Percentiles rank a stretch among this genome's conserved stretches.
Evolutionary conservation across 2,113 vertebrate species (phyloP).

Genomic region (Tamias sibiricus): DNA sequence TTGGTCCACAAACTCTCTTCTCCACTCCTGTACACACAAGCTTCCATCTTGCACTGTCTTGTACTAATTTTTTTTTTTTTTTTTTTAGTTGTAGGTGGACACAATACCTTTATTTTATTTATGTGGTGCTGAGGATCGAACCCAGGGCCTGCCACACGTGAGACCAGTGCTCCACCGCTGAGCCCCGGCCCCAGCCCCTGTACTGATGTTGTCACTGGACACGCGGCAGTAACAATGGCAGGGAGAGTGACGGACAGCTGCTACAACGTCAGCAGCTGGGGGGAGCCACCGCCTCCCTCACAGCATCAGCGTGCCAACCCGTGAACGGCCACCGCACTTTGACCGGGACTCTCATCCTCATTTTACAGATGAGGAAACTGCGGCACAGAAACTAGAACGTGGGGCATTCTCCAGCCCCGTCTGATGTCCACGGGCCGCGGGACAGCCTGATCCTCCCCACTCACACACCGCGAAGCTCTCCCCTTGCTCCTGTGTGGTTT

Average conservation of each 20-base stretch:
- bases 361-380: neutral
- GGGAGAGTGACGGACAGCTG: no score
- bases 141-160: no score
- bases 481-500: fast-evolving
- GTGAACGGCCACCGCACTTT: neutral
- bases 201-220: neutral
- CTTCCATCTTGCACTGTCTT: neutral
- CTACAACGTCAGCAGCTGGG: no score
- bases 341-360: neutral
- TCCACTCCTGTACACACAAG: neutral
- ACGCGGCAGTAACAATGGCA: neutral
- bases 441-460: neutral
- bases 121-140: no score
- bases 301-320: neutral
- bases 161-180: no score
- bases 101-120: no score
- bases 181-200: no score
- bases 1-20: neutral
- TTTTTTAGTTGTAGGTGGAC: no score
- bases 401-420: no score
- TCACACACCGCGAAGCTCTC: neutral
- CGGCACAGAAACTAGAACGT: neutral
- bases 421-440: no score
- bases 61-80: neutral
- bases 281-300: neutral